Evolutionary conservation across 1,140 invertebrate species (phyloP), one percentile per base, ranked within the genome.

Genomic region (Harlomillsia oculata): DNA sequence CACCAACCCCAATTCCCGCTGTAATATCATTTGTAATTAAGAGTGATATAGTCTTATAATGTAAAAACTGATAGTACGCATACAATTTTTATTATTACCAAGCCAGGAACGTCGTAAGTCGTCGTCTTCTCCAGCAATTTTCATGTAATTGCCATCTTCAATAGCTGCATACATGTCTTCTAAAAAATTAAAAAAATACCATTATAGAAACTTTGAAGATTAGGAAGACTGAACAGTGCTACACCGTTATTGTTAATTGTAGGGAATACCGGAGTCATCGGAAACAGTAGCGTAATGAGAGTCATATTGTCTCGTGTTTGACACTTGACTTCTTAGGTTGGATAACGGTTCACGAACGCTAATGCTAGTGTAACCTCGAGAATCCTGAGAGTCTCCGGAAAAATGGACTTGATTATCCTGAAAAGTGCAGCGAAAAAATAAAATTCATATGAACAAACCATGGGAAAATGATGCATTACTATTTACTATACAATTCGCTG

Each of bases 91-190:
- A n/a, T 26, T 16, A 30, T 26, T 62, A 57, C 54, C 50, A 23
- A 46, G 25, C 60, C 60, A 57, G 34, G 50, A 44, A 13, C 45
- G 49, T 21, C 44, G 29, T 25, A 21, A 25, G 14, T 55, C 53
- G 0, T 50, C 58, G 39, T 64, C 53, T 20, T 58, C 62, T 45
- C 56, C 62, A 25, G 55, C 29, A 36, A 65, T 61, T 50, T 53
- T 14, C 54, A 58, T 57, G 37, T 65, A 65, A 45, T 65, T 62
- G 40, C 34, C 50, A 45, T 65, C 59, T 52, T 65, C 63, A n/a
- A 65, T 65, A 21, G 63, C 63, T 14, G 63, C 63, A 46, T 65
- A 65, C 63, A 65, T 65, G 48, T 65, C 63, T 37, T 65, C 63
- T 62, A 25, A 3, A 48, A 41, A 39, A 46, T 9, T 40, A 36